Evolutionary conservation across 1,140 invertebrate genomes (phyloP), one percentile per base, ranked within the genome.

Genomic region (Macrobrachium rosenbergii): DNA sequence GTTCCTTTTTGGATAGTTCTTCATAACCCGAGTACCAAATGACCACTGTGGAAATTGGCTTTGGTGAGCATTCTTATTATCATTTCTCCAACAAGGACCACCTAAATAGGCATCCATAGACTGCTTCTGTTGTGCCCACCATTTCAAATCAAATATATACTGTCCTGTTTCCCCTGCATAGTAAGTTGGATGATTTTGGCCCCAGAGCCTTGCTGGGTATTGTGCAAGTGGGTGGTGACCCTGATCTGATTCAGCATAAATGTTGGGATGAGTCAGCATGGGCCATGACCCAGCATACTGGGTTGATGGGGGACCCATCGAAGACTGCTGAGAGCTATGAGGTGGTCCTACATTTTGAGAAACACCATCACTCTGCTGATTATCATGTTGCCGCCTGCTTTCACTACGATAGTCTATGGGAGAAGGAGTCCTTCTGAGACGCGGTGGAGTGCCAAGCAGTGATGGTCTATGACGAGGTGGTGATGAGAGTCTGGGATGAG

Each of bases 321-420:
- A 59, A n/a, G 84, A 87, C 45, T 76, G 82, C 43, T 75, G 80
- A 62, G 72, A 81, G 60, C 62, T 77, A 72, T 79, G 84, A 28
- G 79, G 75, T 43, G 16, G 37, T 45, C 72, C 23, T 75, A 69
- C 62, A 17, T 82, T 82, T 69, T 88, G 77, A 60, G 83, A 21
- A 19, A 73, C 67, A 21, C 52, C 79, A 52, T 63, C 52, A 45
- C 69, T 79, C n/a, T 89, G 63, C 45, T 69, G 73, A 43, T 79
- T 75, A 45, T 83, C 85, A 72, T 83, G 88, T 12, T 82, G 82
- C 19, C 87, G 85, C 58, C 77, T 75, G 72, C 88, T 89, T 60
- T 89, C 84, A 43, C 88, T 89, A 16, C 88, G 62, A 45, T 89
- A 89, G 75, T 89, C 88, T 23, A 89, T 82, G 45, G 88, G 88